Evolutionary conservation across 2,113 vertebrate genomes (phyloP).

Genomic region (Steatornis caripensis): DNA sequence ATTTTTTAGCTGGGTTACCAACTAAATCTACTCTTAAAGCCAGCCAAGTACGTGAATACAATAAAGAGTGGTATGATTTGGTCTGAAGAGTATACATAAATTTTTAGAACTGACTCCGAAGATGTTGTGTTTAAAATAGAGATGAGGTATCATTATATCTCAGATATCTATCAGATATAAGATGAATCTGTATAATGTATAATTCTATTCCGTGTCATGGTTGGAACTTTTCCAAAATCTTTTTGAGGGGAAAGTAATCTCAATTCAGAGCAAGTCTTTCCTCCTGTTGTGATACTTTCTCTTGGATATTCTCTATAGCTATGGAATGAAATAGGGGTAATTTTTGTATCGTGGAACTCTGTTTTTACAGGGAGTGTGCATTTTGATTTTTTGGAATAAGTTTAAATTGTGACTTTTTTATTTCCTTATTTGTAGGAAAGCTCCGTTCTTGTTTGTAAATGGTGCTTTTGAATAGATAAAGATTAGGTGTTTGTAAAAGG

Average conservation of each 20-base stretch:
- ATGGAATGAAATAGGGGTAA: not conserved
- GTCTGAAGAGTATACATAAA: not conserved
- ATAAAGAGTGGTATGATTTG: not conserved
- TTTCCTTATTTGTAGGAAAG: not conserved
- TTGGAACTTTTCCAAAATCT: not conserved
- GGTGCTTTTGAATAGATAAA: not conserved
- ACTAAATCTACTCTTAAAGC: not conserved
- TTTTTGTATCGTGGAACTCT: not conserved
- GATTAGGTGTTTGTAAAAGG: not conserved
- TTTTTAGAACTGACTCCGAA: not conserved
- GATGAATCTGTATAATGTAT: not conserved
- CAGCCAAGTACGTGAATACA: not conserved
- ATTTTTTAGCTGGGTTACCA: not conserved
- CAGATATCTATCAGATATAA: not conserved
- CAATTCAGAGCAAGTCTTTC: not conserved
- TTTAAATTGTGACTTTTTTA: not conserved
- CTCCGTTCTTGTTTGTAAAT: not conserved
- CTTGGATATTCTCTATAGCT: not conserved
- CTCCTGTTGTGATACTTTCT: not conserved
- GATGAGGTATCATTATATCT: not conserved
- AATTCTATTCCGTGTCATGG: not conserved
- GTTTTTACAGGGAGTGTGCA: fast-evolving
- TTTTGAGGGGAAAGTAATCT: not conserved
- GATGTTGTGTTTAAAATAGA: not conserved
- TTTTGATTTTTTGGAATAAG: not conserved